Evolutionary conservation across 2,113 vertebrate species (phyloP).

Genomic region (Nycticorax nycticorax): DNA sequence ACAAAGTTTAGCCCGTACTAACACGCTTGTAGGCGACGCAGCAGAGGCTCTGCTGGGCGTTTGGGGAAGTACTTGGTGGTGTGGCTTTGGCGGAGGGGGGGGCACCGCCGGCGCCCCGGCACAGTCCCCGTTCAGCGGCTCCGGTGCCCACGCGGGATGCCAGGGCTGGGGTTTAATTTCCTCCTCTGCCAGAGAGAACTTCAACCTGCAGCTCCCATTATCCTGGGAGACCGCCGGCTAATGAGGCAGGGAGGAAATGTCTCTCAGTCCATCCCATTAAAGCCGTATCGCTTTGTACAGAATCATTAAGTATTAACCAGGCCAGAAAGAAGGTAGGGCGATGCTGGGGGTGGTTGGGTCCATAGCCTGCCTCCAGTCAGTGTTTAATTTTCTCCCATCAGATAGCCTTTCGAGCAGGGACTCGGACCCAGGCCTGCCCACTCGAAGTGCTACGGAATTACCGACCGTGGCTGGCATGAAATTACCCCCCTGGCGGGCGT

Average conservation of each 20-base stretch:
- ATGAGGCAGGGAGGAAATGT: background rate
- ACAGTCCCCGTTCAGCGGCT: rapidly evolving
- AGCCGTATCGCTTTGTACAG: background rate
- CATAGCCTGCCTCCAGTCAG: background rate
- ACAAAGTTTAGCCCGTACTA: background rate
- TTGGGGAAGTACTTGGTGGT: rapidly evolving
- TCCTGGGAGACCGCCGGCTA: background rate
- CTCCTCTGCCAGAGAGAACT: background rate
- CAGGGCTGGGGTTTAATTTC: background rate
- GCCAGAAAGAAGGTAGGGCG: background rate
- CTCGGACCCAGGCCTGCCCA: background rate
- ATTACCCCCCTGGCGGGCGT: too few relatives aligned
- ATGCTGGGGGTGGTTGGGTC: background rate
- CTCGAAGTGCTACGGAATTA: background rate
- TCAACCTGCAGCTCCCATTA: background rate
- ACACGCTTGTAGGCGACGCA: rapidly evolving
- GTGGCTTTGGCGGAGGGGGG: background rate
- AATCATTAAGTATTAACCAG: background rate
- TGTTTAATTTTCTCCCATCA: background rate
- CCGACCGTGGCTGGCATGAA: background rate
- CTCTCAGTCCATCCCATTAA: background rate
- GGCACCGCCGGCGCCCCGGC: background rate
- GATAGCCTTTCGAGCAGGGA: background rate
- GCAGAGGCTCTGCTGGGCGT: rapidly evolving
- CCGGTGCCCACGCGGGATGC: background rate